These are phyloP conservation scores for Pteropus rufus DNA, from an alignment of 2,797 vertebrate genomes.

Conservation along the genomic window DNA sequence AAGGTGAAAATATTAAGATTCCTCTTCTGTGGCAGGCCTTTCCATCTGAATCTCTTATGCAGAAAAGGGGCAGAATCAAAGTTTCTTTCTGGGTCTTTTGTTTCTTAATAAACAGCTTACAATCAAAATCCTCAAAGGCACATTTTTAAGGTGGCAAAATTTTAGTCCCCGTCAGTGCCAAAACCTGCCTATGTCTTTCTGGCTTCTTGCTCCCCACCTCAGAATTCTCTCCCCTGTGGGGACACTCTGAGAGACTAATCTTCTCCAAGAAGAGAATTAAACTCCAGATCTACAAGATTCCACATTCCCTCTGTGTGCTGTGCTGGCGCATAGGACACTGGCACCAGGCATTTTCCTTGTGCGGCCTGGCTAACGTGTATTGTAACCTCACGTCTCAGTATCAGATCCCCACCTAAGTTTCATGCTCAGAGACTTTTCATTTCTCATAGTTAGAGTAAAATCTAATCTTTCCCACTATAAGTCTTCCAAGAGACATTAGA, in stretches of 20 bases:
- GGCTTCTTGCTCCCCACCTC: neutral
- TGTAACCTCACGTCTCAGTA: neutral
- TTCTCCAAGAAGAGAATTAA: neutral
- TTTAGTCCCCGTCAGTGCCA: neutral
- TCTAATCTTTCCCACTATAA: neutral
- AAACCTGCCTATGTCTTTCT: neutral
- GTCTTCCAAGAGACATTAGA: neutral
- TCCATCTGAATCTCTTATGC: neutral
- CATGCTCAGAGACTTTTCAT: neutral
- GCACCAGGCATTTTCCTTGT: neutral
- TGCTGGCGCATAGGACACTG: too few species aligned
- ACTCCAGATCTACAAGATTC: neutral
- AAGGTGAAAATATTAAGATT: too few species aligned
- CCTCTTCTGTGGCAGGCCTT: too few species aligned
- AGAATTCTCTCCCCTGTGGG: neutral
- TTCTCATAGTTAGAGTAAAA: neutral
- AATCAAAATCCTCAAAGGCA: neutral
- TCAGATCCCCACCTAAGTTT: rapidly evolving
- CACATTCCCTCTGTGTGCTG: neutral
- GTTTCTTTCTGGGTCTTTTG: neutral
- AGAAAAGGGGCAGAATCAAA: neutral
- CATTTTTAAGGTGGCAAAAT: neutral
- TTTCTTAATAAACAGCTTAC: neutral
- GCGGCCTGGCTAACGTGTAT: neutral
- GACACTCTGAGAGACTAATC: neutral